phyloP scores from a whole-genome alignment of 2,888 invertebrate species.

The Pheosia tremula region DNA sequence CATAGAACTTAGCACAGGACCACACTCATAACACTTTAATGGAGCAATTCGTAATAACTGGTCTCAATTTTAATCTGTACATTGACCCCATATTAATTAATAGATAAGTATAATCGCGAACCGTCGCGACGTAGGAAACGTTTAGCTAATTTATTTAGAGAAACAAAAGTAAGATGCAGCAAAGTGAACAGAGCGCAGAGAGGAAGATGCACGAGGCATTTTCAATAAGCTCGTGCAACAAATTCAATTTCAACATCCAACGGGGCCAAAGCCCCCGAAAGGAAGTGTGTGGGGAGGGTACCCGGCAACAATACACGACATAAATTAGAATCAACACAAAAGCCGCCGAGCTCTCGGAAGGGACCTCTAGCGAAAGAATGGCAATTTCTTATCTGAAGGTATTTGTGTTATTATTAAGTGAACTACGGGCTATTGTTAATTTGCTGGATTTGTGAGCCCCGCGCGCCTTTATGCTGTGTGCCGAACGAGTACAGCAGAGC shows the following conservation, averaged over 20 bases:
- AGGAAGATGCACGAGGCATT: slow-evolving; percentile 60
- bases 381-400: slow-evolving; percentile 80
- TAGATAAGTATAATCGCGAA: slow-evolving; percentile 18
- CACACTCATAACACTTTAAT: slow-evolving; percentile 40
- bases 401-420: slow-evolving; percentile 76
- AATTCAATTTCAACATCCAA: slow-evolving; percentile 69
- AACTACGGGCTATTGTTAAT: slow-evolving; percentile 73
- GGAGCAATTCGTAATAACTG: slow-evolving; percentile 37
- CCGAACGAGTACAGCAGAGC: slow-evolving; percentile 69
- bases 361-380: slow-evolving; percentile 79
- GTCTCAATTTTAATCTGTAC: slow-evolving; percentile 45
- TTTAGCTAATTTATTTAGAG: slow-evolving; percentile 5
- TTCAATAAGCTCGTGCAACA: slow-evolving; percentile 75
- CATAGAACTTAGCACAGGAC: slow-evolving; percentile 35
- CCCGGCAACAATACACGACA: slow-evolving; percentile 79
- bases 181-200: slow-evolving; percentile 36
- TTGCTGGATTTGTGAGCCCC: slow-evolving; percentile 60
- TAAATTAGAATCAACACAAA: slow-evolving; percentile 84
- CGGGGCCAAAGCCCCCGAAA: slow-evolving; percentile 70
- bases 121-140: neutral
- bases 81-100: slow-evolving; percentile 51
- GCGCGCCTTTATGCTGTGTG: slow-evolving; percentile 56
- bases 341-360: slow-evolving; percentile 77
- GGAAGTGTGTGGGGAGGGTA: slow-evolving; percentile 80
- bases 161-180: slow-evolving; percentile 11